Percentiles rank a stretch among this genome's conserved stretches.
These are phyloP conservation scores for Brenthis ino DNA, from an alignment of 2,888 invertebrate genomes.

Conservation along the genomic window DNA sequence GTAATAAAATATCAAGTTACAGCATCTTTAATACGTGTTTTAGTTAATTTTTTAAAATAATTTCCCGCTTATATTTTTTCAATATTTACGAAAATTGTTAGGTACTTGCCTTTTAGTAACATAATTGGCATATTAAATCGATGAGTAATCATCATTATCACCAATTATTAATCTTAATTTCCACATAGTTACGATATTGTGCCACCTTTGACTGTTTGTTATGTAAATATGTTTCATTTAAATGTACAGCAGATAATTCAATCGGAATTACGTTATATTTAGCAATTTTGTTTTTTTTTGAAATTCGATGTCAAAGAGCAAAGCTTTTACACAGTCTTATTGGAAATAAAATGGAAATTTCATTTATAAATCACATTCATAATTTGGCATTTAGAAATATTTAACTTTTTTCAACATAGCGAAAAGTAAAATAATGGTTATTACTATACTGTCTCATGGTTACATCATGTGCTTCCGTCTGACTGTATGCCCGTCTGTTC, in stretches of 20 bases:
- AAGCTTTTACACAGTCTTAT: slow-evolving; percentile 6
- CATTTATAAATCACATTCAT: neutral
- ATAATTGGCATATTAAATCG: neutral
- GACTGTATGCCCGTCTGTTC: too few relatives aligned
- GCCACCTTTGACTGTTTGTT: slow-evolving; percentile 7
- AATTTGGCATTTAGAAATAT: neutral
- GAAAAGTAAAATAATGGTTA: too few relatives aligned
- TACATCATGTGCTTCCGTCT: too few relatives aligned
- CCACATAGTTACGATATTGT: slow-evolving; percentile 12
- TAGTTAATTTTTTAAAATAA: neutral
- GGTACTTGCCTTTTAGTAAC: neutral
- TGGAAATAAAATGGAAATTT: slow-evolving; percentile 19
- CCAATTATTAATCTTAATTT: slow-evolving; percentile 16
- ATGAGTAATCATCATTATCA: slow-evolving; percentile 18
- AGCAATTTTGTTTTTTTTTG: slow-evolving; percentile 6
- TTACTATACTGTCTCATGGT: too few relatives aligned
- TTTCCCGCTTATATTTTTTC: neutral
- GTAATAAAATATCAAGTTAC: too few relatives aligned
- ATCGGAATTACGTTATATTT: slow-evolving; percentile 17
- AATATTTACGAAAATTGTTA: neutral
- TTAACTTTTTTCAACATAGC: too few relatives aligned
- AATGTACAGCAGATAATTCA: slow-evolving; percentile 19
- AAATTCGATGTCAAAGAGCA: slow-evolving; percentile 18
- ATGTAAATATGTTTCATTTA: slow-evolving; percentile 22
- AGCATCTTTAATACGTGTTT: too few relatives aligned